phyloP scores from a whole-genome alignment of 2,888 invertebrate species.

The Trichogramma evanescens region DNA sequence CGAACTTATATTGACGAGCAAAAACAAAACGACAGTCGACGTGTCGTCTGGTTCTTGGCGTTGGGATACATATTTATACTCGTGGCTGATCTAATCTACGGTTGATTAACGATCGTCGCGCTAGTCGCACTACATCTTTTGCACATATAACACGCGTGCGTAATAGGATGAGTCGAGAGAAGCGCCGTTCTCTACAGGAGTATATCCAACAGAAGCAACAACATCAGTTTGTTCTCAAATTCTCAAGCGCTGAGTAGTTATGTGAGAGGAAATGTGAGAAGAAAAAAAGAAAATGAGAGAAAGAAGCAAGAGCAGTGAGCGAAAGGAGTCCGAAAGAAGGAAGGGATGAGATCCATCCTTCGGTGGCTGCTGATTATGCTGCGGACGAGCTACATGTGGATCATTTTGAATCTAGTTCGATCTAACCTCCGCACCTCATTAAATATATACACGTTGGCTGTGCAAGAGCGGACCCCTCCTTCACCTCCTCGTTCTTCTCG shows the following conservation, averaged over 20 bases:
- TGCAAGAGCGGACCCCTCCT: constrained; percentile 6
- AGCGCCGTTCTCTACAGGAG: neutral
- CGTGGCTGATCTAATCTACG: constrained; percentile 36
- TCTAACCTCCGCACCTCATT: constrained; percentile 32
- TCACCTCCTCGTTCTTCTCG: too few relatives aligned
- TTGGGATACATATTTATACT: too few relatives aligned
- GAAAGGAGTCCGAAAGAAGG: constrained; percentile 5
- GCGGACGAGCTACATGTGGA: constrained; percentile 16
- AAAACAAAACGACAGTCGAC: too few relatives aligned
- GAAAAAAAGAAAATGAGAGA: too few relatives aligned
- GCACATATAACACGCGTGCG: neutral
- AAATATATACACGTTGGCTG: constrained; percentile 26
- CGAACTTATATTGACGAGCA: too few relatives aligned
- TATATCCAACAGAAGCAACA: neutral
- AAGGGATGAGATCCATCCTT: constrained; percentile 26
- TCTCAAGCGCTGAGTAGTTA: constrained; percentile 28
- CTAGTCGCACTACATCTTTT: constrained; percentile 13
- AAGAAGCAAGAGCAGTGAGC: too few relatives aligned
- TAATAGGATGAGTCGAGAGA: neutral
- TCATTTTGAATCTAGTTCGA: constrained; percentile 29
- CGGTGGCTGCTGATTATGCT: neutral
- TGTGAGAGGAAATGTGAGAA: neutral
- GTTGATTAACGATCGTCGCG: constrained; percentile 41
- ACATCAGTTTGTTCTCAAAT: constrained; percentile 26
- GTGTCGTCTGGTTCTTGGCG: too few relatives aligned